Base-by-base conservation (phyloP, 2,888 invertebrate genomes). In the Pristionchus mayeri region DNA sequence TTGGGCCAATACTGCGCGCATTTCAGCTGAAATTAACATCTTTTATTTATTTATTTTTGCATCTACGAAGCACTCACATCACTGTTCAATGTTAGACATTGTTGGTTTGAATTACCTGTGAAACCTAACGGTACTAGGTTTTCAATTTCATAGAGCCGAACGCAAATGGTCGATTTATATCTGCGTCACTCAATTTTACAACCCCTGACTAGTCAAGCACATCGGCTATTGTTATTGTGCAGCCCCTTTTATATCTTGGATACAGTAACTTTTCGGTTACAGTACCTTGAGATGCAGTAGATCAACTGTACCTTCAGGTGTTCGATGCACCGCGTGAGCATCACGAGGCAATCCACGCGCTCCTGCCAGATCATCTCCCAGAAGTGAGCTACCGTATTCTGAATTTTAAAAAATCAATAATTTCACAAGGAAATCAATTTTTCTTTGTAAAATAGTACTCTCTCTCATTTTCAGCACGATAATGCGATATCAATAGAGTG, bases 361-460 rank as follows among this genome's bases (percentile, higher is more conserved):
- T 90, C 88, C 85, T 92, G 89, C 88, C 90, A 89, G 13, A 91
- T 85, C 91, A 92, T 90, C 52, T 86, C 81, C 92, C 92, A 92
- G 85, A 92, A 92, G 85, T 92, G 90, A 57, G 86, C 85, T 54
- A 88, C 85, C 3, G 87, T 91, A n/a, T 71, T 71, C 40, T 81
- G 52, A 34, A 48, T 44, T 44, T 44, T 44, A 44, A 44, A 44
- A 9, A 44, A 44, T 44, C 44, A 44, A 44, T 44, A 44, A 44
- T 44, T 44, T 9, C 13, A 44, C 7, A 44, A 44, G 13, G 13
- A 44, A 44, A 44, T 44, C n/a, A 54, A 21, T 54, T 21, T 54
- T 54, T 13, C 44, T 6, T 44, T 13, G 44, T 44, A 44, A 9
- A 44, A 13, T 44, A n/a, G 54, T 16, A 54, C 7, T 54, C 54